Percentiles rank a stretch among this genome's conserved stretches.
Evolutionary conservation across 35 echinoderm and acorn worm genomes (phyloP).

Genomic region (Anneissia japonica): DNA sequence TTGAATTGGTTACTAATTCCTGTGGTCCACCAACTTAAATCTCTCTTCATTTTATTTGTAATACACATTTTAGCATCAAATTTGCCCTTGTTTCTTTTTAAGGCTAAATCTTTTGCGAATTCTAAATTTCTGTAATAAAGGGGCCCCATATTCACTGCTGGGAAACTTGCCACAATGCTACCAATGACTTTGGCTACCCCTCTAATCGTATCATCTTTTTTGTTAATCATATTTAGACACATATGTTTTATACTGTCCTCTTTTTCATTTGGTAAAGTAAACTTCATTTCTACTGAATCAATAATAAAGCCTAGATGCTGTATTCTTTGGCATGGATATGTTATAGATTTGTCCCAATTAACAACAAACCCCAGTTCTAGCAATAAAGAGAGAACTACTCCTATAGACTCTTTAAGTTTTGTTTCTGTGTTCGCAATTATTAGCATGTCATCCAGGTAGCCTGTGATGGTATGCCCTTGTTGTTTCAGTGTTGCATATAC

Average conservation of each 20-base stretch:
- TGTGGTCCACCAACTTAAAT: constrained; percentile 22
- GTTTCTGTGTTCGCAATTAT: too few species aligned
- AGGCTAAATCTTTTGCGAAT: neutral
- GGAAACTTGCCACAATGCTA: constrained; percentile 24
- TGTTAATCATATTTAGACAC: neutral
- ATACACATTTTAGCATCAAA: constrained; percentile 3
- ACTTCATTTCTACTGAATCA: constrained; percentile 32
- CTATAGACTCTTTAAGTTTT: too few species aligned
- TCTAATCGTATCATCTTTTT: neutral
- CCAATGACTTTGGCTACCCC: constrained; percentile 19
- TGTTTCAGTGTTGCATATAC: neutral
- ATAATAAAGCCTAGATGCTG: constrained; percentile 44
- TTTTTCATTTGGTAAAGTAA: neutral
- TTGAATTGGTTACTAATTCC: neutral
- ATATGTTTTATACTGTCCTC: neutral
- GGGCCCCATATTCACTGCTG: constrained; percentile 9
- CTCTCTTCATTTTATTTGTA: neutral
- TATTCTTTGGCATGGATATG: constrained; percentile 14
- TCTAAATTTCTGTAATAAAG: constrained; percentile 7
- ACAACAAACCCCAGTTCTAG: constrained; percentile 34
- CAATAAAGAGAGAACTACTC: too few species aligned
- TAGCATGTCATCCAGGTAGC: too few species aligned
- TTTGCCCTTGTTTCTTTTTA: neutral
- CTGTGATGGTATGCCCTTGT: too few species aligned
- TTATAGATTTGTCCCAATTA: constrained; percentile 42